Percentiles rank a stretch among this genome's conserved stretches.
Conservation (phyloP, 1,140 invertebrate species). For the Zaprionus davidi region DNA sequence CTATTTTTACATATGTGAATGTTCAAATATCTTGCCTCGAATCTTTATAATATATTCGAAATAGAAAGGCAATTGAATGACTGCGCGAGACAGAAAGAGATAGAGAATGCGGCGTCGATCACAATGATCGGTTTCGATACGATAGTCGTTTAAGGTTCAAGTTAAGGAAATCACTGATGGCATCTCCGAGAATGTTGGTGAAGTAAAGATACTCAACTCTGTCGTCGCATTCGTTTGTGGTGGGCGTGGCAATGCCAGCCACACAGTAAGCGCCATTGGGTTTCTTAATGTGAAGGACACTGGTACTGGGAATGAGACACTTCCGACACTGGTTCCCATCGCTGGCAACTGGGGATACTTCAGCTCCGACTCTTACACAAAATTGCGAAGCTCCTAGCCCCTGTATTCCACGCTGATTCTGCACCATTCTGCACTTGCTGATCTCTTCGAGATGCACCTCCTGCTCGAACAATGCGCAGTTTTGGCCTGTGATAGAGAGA, state of each 20-base stretch:
- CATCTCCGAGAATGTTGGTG: slow-evolving; percentile 3
- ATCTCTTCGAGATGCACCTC: not conserved
- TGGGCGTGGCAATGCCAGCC: slow-evolving; percentile 51
- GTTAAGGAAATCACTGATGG: not conserved
- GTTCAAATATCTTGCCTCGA: too few species aligned
- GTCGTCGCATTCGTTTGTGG: slow-evolving; percentile 11
- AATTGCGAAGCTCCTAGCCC: slow-evolving; percentile 10
- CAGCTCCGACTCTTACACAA: slow-evolving; percentile 7
- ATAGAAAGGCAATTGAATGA: not conserved
- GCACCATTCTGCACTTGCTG: not conserved
- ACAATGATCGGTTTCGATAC: not conserved
- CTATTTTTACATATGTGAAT: not conserved
- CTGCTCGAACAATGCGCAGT: slow-evolving; percentile 22
- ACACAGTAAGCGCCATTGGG: slow-evolving; percentile 25
- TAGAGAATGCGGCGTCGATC: not conserved
- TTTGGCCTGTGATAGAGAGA: slow-evolving; percentile 1
- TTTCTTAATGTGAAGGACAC: slow-evolving; percentile 35
- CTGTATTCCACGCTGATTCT: not conserved
- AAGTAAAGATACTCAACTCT: not conserved
- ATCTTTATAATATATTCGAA: not conserved
- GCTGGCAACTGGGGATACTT: not conserved
- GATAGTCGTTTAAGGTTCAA: not conserved
- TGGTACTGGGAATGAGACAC: slow-evolving; percentile 31
- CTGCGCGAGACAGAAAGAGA: not conserved
- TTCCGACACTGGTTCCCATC: not conserved